Conservation (phyloP, 2,888 invertebrate genomes). For the Oligia strigilis region DNA sequence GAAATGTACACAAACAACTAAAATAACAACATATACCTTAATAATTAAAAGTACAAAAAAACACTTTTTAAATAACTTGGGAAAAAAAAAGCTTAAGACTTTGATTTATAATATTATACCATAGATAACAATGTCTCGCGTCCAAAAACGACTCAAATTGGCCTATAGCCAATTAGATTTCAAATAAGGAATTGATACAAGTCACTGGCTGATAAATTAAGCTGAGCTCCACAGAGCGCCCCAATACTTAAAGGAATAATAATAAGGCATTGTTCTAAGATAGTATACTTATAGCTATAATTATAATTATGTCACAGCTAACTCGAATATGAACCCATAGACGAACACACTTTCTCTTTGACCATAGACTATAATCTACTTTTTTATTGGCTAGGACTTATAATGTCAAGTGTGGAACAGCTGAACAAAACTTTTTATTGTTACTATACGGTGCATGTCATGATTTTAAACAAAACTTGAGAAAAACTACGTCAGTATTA, state of each 20-base stretch:
- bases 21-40: neutral
- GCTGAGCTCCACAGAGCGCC: conserved; percentile 39
- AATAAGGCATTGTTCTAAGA: conserved; percentile 55
- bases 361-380: conserved; percentile 7
- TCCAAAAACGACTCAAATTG: conserved; percentile 17
- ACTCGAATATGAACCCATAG: neutral
- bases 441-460: conserved; percentile 2
- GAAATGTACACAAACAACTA: neutral
- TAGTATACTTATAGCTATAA: neutral
- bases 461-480: conserved; percentile 28
- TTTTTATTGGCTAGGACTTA: conserved; percentile 2
- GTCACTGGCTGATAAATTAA: conserved; percentile 52
- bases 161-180: conserved; percentile 50
- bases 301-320: conserved; percentile 12
- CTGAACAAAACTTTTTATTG: conserved; percentile 17
- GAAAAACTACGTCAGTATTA: conserved; percentile 23
- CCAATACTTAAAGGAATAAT: conserved; percentile 55
- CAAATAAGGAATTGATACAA: conserved; percentile 53
- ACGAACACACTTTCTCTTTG: conserved; percentile 10
- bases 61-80: neutral
- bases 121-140: conserved; percentile 35
- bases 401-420: conserved; percentile 3
- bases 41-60: neutral
- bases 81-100: neutral
- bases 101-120: neutral